Evolutionary conservation across 2,113 vertebrate species (phyloP).

Genomic region (Pandion haliaetus): DNA sequence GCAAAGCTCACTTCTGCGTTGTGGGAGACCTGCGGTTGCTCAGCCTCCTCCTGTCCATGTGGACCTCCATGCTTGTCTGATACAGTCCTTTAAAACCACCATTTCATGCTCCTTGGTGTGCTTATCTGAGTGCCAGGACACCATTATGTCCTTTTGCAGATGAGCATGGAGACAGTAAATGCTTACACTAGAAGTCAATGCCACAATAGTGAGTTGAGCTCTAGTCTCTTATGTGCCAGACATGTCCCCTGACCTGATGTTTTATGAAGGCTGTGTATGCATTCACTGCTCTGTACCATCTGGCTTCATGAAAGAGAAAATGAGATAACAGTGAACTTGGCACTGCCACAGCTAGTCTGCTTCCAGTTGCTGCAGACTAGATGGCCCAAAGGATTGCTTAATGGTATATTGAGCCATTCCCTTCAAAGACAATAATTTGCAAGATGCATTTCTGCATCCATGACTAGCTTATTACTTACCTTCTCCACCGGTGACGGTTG

Average conservation of each 20-base stretch:
- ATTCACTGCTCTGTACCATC: neutral
- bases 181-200: neutral
- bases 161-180: neutral
- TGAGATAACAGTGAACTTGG: neutral
- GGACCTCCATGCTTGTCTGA: neutral
- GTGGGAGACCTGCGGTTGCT: neutral
- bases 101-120: neutral
- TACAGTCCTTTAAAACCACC: neutral
- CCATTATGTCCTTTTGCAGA: neutral
- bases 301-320: neutral
- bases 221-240: neutral
- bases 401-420: neutral
- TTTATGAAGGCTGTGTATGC: neutral
- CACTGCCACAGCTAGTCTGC: neutral
- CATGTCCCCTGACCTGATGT: fast-evolving
- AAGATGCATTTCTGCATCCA: neutral
- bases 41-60: neutral
- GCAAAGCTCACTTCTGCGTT: neutral
- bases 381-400: neutral
- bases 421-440: neutral
- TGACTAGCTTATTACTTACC: neutral
- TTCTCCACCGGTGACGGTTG: neutral
- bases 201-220: neutral
- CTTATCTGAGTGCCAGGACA: neutral
- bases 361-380: neutral